Evolutionary conservation across 2,888 invertebrate species (phyloP).

Genomic region (Cheilosia variabilis): DNA sequence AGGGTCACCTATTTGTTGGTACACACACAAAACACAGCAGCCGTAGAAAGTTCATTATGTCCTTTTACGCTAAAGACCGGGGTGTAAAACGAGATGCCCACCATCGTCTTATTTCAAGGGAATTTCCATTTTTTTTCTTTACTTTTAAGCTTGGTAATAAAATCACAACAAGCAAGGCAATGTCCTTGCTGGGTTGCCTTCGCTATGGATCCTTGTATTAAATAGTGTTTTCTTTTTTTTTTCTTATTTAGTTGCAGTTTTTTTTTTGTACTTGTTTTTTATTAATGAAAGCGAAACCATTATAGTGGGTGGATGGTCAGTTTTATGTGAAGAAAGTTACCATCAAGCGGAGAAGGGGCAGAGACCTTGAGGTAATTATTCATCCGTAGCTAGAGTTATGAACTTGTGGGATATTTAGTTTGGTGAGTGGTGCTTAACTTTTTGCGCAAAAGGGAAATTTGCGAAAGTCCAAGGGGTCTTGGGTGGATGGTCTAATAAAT

Average conservation of each 20-base stretch:
- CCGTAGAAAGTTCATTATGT: slow-evolving; percentile 54
- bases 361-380: slow-evolving; percentile 35
- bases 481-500: too few species aligned
- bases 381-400: slow-evolving; percentile 5
- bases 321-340: background rate
- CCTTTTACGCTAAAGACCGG: slow-evolving; percentile 33
- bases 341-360: background rate
- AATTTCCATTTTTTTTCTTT: slow-evolving; percentile 5
- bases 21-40: slow-evolving; percentile 22
- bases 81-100: slow-evolving; percentile 38
- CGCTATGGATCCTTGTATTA: slow-evolving; percentile 29
- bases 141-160: slow-evolving; percentile 58
- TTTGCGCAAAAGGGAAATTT: too few species aligned
- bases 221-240: slow-evolving; percentile 20
- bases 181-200: slow-evolving; percentile 50
- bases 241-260: background rate
- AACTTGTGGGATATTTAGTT: background rate
- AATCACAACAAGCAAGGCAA: slow-evolving; percentile 37
- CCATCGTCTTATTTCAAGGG: slow-evolving; percentile 34
- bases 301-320: slow-evolving; percentile 38
- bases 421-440: background rate
- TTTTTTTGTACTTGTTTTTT: slow-evolving; percentile 3
- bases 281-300: slow-evolving; percentile 50
- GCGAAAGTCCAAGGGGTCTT: too few species aligned
- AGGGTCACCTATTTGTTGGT: slow-evolving; percentile 53